phyloP scores from a whole-genome alignment of 1,140 invertebrate genomes.

The Nylanderia fulva region DNA sequence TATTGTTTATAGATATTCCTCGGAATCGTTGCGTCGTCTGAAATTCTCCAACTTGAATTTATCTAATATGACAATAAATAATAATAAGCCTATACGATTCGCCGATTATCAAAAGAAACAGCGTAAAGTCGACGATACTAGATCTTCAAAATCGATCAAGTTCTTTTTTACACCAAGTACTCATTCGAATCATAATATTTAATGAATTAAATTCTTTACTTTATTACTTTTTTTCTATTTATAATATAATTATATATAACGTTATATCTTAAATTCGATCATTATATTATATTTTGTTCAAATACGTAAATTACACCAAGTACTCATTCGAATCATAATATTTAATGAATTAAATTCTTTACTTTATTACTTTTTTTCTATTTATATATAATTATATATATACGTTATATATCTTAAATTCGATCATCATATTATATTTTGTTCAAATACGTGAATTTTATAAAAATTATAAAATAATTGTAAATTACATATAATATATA shows the following conservation, averaged over 20 bases:
- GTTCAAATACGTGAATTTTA: no score
- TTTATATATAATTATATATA: no score
- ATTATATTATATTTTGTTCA: background rate
- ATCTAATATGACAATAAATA: no score
- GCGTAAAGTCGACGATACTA: background rate
- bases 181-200: background rate
- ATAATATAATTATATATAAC: no score
- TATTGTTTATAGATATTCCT: background rate
- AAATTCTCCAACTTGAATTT: background rate
- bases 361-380: background rate
- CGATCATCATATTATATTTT: background rate
- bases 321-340: background rate
- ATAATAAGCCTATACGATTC: background rate
- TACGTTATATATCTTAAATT: background rate
- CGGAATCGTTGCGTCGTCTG: background rate
- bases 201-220: background rate
- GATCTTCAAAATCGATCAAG: background rate
- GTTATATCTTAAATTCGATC: background rate
- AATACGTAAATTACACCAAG: background rate
- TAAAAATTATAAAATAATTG: no score
- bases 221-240: background rate
- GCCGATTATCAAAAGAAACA: background rate
- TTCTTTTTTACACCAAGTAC: background rate
- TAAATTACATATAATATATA: background rate
- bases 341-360: background rate